Conservation (phyloP, 2,888 invertebrate species). For the Morpho deidamia region DNA sequence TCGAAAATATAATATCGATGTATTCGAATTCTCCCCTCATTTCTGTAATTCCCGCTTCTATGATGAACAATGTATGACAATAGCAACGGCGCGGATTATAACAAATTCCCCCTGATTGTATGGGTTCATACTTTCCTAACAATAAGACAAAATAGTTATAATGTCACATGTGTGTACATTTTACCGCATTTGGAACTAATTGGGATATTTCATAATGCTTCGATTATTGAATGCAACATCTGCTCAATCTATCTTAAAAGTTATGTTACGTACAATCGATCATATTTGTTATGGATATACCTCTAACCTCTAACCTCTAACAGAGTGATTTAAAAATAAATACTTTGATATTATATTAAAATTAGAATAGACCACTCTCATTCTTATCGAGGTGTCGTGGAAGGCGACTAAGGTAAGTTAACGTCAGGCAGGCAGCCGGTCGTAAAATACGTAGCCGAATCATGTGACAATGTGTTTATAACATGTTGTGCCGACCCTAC, state of each 20-base stretch:
- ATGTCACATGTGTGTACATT: conserved; percentile 71
- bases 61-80: conserved; percentile 60
- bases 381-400: too few species aligned
- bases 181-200: conserved; percentile 75
- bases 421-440: too few species aligned
- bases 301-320: too few species aligned
- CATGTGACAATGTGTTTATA: too few species aligned
- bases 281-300: too few species aligned
- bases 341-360: too few species aligned
- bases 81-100: conserved; percentile 68
- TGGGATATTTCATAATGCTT: conserved; percentile 67
- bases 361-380: too few species aligned
- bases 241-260: conserved; percentile 32
- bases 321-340: too few species aligned
- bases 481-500: too few species aligned
- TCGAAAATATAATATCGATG: conserved; percentile 38
- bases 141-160: conserved; percentile 74
- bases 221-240: conserved; percentile 65
- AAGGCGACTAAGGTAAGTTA: too few species aligned
- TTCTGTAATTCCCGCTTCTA: conserved; percentile 42
- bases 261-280: background rate
- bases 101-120: conserved; percentile 73
- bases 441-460: too few species aligned
- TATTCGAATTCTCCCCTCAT: conserved; percentile 45
- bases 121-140: conserved; percentile 73